phyloP scores from a whole-genome alignment of 2,888 invertebrate species.

The Masnerella sp. region DNA sequence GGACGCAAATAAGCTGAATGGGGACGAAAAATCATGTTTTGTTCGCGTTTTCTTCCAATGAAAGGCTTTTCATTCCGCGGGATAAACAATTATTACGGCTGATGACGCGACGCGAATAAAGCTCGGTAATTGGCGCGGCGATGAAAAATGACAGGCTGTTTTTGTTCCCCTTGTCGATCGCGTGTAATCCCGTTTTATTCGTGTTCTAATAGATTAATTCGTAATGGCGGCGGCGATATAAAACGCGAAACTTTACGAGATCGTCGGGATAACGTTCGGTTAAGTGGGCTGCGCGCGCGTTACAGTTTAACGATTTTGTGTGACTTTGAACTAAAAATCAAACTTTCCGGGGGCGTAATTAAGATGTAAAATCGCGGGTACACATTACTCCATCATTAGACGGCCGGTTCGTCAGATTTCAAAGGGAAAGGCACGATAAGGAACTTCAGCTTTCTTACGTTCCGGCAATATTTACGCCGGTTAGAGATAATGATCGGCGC shows the following conservation, averaged over 20 bases:
- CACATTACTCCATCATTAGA: slow-evolving; percentile 1
- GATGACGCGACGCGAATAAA: too few relatives aligned
- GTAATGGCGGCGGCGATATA: background rate
- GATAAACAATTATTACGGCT: too few relatives aligned
- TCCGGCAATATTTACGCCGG: slow-evolving; percentile 5
- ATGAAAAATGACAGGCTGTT: background rate
- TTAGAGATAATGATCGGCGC: background rate
- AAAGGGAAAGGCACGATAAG: slow-evolving; percentile 1
- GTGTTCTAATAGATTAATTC: slow-evolving; percentile 8
- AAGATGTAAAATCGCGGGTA: slow-evolving; percentile 5
- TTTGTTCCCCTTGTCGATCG: slow-evolving; percentile 8
- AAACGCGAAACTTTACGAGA: slow-evolving; percentile 22
- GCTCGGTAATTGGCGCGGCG: background rate
- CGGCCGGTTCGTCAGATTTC: background rate
- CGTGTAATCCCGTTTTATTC: slow-evolving; percentile 1
- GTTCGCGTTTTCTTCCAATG: too few relatives aligned
- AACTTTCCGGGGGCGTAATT: background rate
- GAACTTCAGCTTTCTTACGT: slow-evolving; percentile 3
- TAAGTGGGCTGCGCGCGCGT: slow-evolving; percentile 2
- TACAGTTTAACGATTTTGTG: slow-evolving; percentile 3
- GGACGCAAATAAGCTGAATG: too few relatives aligned
- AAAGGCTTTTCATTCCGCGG: too few relatives aligned
- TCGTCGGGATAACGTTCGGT: slow-evolving; percentile 14
- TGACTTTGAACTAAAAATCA: slow-evolving; percentile 27
- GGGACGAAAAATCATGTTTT: too few relatives aligned